Evolutionary conservation across 2,113 vertebrate genomes (phyloP).

Genomic region (Lagopus muta): DNA sequence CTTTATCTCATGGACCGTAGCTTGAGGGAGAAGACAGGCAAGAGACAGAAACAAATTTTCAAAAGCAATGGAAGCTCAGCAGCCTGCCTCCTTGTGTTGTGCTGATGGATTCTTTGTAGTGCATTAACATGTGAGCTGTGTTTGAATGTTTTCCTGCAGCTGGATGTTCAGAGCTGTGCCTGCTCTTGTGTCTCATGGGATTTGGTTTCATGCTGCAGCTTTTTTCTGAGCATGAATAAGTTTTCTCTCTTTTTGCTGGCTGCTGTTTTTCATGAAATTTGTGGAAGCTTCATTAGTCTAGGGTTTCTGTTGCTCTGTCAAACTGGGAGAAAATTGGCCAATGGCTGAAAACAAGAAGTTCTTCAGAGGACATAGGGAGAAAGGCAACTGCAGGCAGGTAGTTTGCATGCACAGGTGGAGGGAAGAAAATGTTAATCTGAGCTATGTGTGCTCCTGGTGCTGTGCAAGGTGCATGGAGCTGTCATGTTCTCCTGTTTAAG

Average conservation of each 20-base stretch:
- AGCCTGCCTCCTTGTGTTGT: not conserved
- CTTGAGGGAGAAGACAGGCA: not conserved
- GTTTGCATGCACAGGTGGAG: not conserved
- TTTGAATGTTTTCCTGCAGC: conserved; percentile 1
- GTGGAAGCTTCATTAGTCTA: conserved; percentile 11
- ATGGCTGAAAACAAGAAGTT: not conserved
- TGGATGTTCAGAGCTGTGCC: not conserved
- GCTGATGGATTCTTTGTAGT: not conserved
- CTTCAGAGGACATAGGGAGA: not conserved
- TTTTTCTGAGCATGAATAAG: not conserved
- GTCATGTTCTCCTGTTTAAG: not conserved
- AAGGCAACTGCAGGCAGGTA: not conserved
- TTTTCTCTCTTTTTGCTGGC: conserved; percentile 10
- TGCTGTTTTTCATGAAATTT: conserved; percentile 16
- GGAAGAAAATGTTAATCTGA: not conserved
- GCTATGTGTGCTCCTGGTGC: not conserved
- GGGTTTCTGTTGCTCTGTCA: not conserved
- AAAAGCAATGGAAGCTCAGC: not conserved
- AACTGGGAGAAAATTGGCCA: not conserved
- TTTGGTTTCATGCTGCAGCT: not conserved
- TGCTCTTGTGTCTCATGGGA: not conserved
- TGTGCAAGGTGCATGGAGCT: not conserved
- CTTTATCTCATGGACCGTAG: not conserved
- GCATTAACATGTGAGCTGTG: not conserved
- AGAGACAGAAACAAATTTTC: not conserved